A percentile compares a stretch with the other conserved stretches of the same genome.
Conservation (phyloP, 2,113 vertebrate species). For the Probosciger aterrimus region DNA sequence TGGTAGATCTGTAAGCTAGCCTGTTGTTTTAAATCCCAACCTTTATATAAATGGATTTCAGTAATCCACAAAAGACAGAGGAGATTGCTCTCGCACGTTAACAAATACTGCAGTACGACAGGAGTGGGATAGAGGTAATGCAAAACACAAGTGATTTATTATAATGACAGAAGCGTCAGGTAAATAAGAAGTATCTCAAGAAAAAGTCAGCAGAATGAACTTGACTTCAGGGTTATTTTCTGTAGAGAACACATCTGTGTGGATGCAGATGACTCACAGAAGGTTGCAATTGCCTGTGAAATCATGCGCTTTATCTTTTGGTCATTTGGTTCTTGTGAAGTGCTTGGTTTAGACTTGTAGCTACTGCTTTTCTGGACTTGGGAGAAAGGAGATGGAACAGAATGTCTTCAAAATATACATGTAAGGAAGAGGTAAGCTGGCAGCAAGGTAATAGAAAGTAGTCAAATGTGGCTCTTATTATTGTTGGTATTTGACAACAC, state of each 20-base stretch:
- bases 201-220: background rate
- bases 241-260: background rate
- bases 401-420: background rate
- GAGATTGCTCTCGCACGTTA: background rate
- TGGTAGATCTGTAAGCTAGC: slow-evolving; percentile 16
- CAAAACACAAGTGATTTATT: background rate
- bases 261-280: background rate
- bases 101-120: background rate
- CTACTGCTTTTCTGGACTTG: background rate
- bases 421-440: background rate
- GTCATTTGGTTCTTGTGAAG: background rate
- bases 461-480: no score
- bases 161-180: background rate
- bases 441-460: background rate
- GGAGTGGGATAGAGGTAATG: background rate
- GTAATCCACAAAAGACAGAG: slow-evolving; percentile 24
- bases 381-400: background rate
- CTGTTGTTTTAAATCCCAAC: slow-evolving; percentile 48
- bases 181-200: background rate
- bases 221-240: background rate
- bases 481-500: fast-evolving
- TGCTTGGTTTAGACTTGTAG: background rate
- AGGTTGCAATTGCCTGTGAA: background rate
- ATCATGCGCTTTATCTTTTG: background rate
- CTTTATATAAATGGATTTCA: slow-evolving; percentile 57